Evolutionary conservation across 2,113 vertebrate genomes (phyloP).

Genomic region (Lampris incognitus): DNA sequence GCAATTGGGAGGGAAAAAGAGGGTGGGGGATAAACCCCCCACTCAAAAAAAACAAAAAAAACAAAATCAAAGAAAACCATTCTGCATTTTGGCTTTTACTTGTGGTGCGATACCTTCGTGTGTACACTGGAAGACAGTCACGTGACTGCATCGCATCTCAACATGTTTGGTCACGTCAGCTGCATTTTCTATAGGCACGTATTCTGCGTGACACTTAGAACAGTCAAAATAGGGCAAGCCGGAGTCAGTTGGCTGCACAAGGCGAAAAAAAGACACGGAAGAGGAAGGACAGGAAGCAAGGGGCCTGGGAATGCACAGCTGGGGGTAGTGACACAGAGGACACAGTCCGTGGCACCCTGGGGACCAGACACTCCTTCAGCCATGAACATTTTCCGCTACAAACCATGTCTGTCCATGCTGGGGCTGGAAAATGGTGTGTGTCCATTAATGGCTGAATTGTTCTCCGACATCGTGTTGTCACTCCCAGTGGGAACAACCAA

Average conservation of each 20-base stretch:
- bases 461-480: slow-evolving; percentile 67
- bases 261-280: neutral
- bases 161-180: no score
- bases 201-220: no score
- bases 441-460: slow-evolving; percentile 36
- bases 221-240: neutral
- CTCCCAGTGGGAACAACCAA: slow-evolving; percentile 62
- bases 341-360: neutral
- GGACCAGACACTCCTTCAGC: slow-evolving; percentile 16
- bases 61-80: no score
- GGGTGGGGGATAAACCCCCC: no score
- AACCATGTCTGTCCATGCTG: slow-evolving; percentile 16
- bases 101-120: no score
- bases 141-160: no score
- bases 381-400: slow-evolving; percentile 6
- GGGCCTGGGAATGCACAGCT: slow-evolving; percentile 1
- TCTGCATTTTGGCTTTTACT: no score
- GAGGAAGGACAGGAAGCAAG: neutral
- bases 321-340: neutral
- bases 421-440: slow-evolving; percentile 41
- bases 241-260: no score
- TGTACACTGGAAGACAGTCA: no score
- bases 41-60: no score
- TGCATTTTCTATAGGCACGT: no score
- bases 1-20: no score